Evolutionary conservation across 2,113 vertebrate genomes (phyloP).

Genomic region (Nanorana parkeri): DNA sequence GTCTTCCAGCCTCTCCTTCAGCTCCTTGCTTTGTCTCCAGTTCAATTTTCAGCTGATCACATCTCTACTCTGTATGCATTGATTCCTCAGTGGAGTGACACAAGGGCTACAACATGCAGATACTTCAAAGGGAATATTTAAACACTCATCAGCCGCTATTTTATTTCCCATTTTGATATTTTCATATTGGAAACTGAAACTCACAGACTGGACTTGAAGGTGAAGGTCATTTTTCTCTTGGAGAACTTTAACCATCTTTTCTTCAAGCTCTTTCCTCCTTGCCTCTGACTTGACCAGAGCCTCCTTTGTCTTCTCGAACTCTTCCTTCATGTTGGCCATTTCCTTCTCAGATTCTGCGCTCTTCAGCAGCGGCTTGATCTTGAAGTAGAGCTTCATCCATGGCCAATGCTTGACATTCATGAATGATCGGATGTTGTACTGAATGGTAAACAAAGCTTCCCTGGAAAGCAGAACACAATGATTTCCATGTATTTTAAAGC

Average conservation of each 20-base stretch:
- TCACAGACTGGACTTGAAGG: constrained; percentile 77
- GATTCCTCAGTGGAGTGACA: no score
- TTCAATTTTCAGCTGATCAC: constrained; percentile 60
- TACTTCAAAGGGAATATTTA: no score
- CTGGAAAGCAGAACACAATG: constrained; percentile 62
- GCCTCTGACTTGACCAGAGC: constrained; percentile 83
- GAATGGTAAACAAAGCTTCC: constrained; percentile 80
- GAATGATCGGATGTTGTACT: constrained; percentile 87
- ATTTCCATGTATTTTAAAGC: no score
- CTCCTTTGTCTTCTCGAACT: constrained; percentile 87
- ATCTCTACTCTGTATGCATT: no score
- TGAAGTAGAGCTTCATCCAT: constrained; percentile 94
- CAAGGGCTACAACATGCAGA: no score
- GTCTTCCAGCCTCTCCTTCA: constrained; percentile 62
- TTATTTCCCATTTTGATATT: no score
- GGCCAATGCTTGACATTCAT: constrained; percentile 93
- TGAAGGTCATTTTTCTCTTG: constrained; percentile 84
- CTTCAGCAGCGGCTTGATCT: constrained; percentile 82
- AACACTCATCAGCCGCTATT: no score
- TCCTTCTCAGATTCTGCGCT: constrained; percentile 84
- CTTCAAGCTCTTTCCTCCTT: constrained; percentile 83
- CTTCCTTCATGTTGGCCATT: constrained; percentile 81
- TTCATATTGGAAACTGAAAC: constrained; percentile 41
- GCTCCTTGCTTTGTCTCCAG: constrained; percentile 60
- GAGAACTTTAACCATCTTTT: constrained; percentile 82